These are phyloP conservation scores for Coecobrya sp. DNA, from an alignment of 2,888 invertebrate genomes.

Conservation along the genomic window DNA sequence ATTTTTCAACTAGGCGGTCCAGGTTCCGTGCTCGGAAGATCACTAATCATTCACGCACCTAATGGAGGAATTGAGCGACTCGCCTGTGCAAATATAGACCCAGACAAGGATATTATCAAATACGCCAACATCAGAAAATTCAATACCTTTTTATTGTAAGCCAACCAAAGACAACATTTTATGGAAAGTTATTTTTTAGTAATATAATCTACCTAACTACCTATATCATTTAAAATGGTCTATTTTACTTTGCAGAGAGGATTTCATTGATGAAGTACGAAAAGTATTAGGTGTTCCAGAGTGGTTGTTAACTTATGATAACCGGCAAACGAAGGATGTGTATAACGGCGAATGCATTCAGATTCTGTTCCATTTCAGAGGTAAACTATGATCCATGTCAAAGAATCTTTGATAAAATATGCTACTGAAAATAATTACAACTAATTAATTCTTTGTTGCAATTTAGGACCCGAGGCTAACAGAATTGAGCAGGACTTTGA, in stretches of 20 bases:
- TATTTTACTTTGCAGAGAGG: constrained; percentile 90
- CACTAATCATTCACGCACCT: constrained; percentile 94
- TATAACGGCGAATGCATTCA: constrained; percentile 94
- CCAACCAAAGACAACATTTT: constrained; percentile 83
- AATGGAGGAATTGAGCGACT: constrained; percentile 92
- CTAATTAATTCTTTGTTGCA: too few relatives aligned
- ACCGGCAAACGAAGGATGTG: constrained; percentile 92
- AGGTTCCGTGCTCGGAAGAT: constrained; percentile 93
- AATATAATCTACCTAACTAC: too few relatives aligned
- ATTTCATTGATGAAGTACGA: constrained; percentile 94
- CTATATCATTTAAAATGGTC: too few relatives aligned
- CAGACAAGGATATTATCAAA: constrained; percentile 96
- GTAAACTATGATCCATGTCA: too few relatives aligned
- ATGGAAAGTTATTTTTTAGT: too few relatives aligned
- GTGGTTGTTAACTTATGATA: constrained; percentile 96
- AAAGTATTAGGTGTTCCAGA: constrained; percentile 95
- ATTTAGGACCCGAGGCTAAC: constrained; percentile 92
- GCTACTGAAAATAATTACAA: constrained; percentile 14
- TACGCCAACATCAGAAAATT: constrained; percentile 95
- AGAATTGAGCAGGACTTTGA: constrained; percentile 94
- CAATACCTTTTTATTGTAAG: constrained; percentile 96
- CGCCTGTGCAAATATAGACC: constrained; percentile 97
- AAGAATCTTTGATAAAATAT: too few relatives aligned
- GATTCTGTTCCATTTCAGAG: constrained; percentile 95
- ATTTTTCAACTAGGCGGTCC: constrained; percentile 89